phyloP scores from a whole-genome alignment of 1,140 invertebrate genomes.

The Hydropsyche tenuis region DNA sequence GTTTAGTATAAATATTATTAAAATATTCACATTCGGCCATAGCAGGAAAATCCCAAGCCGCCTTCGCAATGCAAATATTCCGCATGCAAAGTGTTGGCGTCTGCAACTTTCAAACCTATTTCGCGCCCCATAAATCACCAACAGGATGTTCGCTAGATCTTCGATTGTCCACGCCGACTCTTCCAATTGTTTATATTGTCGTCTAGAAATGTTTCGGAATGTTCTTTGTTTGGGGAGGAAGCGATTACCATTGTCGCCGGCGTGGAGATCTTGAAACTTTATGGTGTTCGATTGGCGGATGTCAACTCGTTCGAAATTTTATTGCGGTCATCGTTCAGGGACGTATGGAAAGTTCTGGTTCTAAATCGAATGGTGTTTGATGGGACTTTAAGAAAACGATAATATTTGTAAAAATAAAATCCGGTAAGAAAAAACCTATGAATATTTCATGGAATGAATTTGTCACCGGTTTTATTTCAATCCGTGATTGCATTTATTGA shows the following conservation, averaged over 20 bases:
- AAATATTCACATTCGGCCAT: neutral
- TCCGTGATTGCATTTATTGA: too few relatives aligned
- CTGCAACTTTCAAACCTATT: slow-evolving; percentile 28
- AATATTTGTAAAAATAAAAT: too few relatives aligned
- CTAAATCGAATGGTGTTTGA: neutral
- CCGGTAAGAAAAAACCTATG: too few relatives aligned
- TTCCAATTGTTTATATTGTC: neutral
- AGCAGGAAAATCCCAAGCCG: slow-evolving; percentile 3
- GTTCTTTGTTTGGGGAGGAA: neutral
- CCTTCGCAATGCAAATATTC: slow-evolving; percentile 7
- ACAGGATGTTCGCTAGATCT: slow-evolving; percentile 11
- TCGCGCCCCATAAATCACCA: slow-evolving; percentile 23
- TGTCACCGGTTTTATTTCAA: too few relatives aligned
- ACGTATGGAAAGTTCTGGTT: neutral
- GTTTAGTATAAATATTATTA: neutral
- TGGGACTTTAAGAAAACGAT: too few relatives aligned
- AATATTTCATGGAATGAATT: too few relatives aligned
- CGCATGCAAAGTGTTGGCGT: slow-evolving; percentile 17
- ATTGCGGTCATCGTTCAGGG: slow-evolving; percentile 3
- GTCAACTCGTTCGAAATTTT: neutral
- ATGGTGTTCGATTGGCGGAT: neutral
- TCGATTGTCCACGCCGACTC: neutral
- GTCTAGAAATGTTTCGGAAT: neutral
- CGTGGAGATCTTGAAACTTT: neutral
- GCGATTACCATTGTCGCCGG: neutral